Base-by-base conservation (phyloP, 2,888 invertebrate genomes). In the Merodon equestris region DNA sequence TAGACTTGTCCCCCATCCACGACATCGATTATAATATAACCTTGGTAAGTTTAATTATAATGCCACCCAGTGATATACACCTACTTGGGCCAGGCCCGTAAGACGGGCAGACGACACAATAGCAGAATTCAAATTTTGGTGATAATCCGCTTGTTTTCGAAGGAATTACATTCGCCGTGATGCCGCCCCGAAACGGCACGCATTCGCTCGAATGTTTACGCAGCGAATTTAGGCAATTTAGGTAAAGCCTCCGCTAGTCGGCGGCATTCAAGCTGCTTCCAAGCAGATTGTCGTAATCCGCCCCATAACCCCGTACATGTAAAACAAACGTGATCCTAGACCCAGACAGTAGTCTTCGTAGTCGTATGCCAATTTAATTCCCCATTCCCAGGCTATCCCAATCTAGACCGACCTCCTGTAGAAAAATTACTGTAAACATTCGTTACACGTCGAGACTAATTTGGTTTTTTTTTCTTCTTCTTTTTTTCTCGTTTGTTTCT, bases 141-240 rank as follows among this genome's bases (percentile, higher is more conserved):
- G 70, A 74, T 79, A 79, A 79, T 79, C 79, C 56, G 10, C 68
- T 73, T 79, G 74, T 79, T 70, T 74, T 68, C 60, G 56, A 64
- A 5, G 74, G 42, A 74, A 79, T 79, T 74, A 79, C 60, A 70
- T 56, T 64, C 64, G 54, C 67, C 67, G 44, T 71, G 57, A 57
- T 77, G 71, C 64, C 50, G 56, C 48, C 58, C 34, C 40, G 51
- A 44, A 54, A 51, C 27, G 60, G 38, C 67, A 73, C 73, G 56
- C 64, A 79, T 79, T 74, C 42, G 48, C 48, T 74, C 42, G 60
- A 53, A 73, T 73, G 64, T 73, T 70, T 70, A 79, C 70, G 64
- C 60, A 64, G 54, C 73, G 40, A 79, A 68, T 79, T 63, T 68
- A 58, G 63, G 73, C 54, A 73, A 79, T 79, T 72, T 77, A 19